These are phyloP conservation scores for Synergus gifuensis DNA, from an alignment of 2,888 invertebrate species.

Conservation along the genomic window DNA sequence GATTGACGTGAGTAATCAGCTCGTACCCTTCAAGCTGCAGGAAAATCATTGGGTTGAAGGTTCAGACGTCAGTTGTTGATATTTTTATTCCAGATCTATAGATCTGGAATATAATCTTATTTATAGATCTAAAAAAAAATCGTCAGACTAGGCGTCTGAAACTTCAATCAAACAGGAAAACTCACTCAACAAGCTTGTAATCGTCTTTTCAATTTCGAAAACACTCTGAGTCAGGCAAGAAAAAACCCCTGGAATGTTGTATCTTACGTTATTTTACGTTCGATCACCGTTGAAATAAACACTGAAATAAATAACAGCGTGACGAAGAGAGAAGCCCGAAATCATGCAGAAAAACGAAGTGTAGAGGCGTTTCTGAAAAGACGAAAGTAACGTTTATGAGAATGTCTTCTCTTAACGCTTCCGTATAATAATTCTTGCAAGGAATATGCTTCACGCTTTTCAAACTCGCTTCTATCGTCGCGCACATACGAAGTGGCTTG, in stretches of 20 bases:
- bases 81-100: too few relatives aligned
- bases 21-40: too few relatives aligned
- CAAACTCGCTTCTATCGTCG: conserved; percentile 24
- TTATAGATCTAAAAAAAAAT: background rate
- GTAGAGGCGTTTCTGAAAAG: background rate
- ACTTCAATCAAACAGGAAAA: background rate
- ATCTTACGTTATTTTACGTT: background rate
- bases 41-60: too few relatives aligned
- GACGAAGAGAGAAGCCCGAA: background rate
- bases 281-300: background rate
- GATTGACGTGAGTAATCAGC: background rate
- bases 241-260: background rate
- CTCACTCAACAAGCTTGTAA: background rate
- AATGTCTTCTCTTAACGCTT: conserved; percentile 29
- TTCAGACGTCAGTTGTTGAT: too few relatives aligned
- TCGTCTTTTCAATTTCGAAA: background rate
- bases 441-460: conserved; percentile 30
- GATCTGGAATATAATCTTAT: too few relatives aligned
- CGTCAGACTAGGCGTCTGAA: background rate
- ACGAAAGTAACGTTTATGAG: conserved; percentile 26
- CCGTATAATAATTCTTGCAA: conserved; percentile 25
- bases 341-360: background rate
- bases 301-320: background rate
- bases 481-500: conserved; percentile 37
- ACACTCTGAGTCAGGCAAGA: background rate